Conservation (phyloP, 1,140 invertebrate species). For the Heterodera schachtii region DNA sequence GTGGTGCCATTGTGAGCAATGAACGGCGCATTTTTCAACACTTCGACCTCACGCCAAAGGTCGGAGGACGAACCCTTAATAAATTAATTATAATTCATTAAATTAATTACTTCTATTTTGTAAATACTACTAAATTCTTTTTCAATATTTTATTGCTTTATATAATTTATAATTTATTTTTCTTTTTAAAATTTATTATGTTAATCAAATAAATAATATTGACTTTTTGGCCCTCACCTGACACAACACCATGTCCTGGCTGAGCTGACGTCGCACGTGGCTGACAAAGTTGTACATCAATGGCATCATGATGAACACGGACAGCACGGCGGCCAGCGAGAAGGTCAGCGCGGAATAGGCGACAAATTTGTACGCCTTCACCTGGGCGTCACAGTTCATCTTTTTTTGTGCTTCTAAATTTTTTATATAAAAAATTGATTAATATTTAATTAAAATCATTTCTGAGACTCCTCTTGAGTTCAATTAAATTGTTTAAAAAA, state of each 20-base stretch:
- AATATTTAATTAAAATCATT: no score
- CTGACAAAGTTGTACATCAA: conserved; percentile 55
- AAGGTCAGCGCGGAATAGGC: conserved; percentile 52
- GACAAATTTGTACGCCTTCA: conserved; percentile 40
- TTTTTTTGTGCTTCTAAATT: neutral
- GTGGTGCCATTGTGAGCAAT: neutral
- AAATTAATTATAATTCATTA: neutral
- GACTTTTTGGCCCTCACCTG: conserved; percentile 14
- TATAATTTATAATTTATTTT: no score
- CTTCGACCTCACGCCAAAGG: conserved; percentile 22
- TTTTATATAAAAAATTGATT: neutral
- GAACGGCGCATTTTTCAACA: conserved; percentile 26
- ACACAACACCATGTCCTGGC: conserved; percentile 47
- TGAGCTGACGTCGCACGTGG: conserved; percentile 41
- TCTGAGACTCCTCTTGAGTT: no score
- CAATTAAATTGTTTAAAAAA: no score
- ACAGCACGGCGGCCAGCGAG: conserved; percentile 44
- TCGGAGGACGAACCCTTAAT: conserved; percentile 25
- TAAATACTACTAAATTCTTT: no score
- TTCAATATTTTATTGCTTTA: no score
- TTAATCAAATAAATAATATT: no score
- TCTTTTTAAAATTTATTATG: no score
- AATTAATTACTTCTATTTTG: neutral
- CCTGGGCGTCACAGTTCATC: conserved; percentile 27
- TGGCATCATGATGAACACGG: conserved; percentile 46